Evolutionary conservation across 1,140 invertebrate genomes (phyloP).

Genomic region (Bradysia coprophila): DNA sequence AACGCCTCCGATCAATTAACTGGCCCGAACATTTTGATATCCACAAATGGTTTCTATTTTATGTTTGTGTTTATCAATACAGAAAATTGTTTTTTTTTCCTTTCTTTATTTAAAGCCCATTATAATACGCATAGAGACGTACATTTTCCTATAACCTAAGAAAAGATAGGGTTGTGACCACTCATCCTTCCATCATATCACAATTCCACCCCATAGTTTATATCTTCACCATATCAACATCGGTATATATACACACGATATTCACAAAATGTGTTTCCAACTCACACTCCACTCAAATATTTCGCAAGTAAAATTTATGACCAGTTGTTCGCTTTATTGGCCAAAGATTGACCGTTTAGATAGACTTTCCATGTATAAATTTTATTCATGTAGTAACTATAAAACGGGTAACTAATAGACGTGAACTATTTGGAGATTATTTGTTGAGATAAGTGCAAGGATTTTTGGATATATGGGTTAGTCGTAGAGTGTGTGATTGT

Average conservation of each 20-base stretch:
- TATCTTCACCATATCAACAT: too few relatives aligned
- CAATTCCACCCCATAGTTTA: too few relatives aligned
- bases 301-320: constrained; percentile 2
- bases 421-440: not conserved
- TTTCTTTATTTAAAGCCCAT: too few relatives aligned
- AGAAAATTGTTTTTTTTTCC: not conserved
- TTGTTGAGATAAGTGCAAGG: not conserved
- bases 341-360: constrained; percentile 2
- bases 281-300: too few relatives aligned
- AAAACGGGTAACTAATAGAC: constrained; percentile 1
- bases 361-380: not conserved
- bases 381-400: constrained; percentile 1
- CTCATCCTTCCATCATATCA: not conserved
- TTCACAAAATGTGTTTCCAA: too few relatives aligned
- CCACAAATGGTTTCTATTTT: too few relatives aligned
- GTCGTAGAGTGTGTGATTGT: too few relatives aligned
- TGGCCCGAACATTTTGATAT: too few relatives aligned
- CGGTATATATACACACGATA: too few relatives aligned
- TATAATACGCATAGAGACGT: not conserved
- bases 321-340: constrained; percentile 3
- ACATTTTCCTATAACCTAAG: too few relatives aligned
- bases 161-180: not conserved
- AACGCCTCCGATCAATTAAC: too few relatives aligned
- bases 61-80: not conserved
- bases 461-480: not conserved